Evolutionary conservation across 2,888 invertebrate species (phyloP).

Genomic region (Cerceris rybyensis): DNA sequence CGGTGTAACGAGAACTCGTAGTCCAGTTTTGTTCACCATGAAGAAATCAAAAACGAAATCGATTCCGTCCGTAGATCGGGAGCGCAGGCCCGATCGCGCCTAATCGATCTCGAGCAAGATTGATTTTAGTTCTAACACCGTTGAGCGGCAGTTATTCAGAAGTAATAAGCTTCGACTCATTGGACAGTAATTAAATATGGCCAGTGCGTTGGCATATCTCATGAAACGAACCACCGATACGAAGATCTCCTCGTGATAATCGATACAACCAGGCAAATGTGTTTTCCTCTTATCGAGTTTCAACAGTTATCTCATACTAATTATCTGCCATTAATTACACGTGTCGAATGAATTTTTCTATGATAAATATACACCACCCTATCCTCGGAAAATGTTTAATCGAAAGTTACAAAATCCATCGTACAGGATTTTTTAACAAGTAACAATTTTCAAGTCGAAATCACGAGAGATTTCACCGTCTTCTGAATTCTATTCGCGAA

Average conservation of each 20-base stretch:
- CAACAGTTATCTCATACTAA: conserved; percentile 21
- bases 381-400: neutral
- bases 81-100: conserved; percentile 44
- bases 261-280: conserved; percentile 24
- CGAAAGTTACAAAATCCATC: neutral
- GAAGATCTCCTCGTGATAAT: conserved; percentile 54
- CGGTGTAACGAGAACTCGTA: conserved; percentile 8
- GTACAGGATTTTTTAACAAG: neutral
- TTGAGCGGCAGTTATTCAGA: conserved; percentile 47
- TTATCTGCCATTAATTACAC: conserved; percentile 38
- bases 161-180: conserved; percentile 59
- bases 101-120: conserved; percentile 65
- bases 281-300: conserved; percentile 13
- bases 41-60: conserved; percentile 57
- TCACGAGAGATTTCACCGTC: too few species aligned
- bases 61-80: conserved; percentile 39
- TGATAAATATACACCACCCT: neutral
- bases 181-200: conserved; percentile 62
- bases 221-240: conserved; percentile 41
- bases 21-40: conserved; percentile 39
- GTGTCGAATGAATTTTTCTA: conserved; percentile 22
- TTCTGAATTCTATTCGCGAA: neutral
- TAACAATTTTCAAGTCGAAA: conserved; percentile 5
- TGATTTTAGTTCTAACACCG: conserved; percentile 60
- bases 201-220: conserved; percentile 33